These are phyloP conservation scores for Bradysia coprophila DNA, from an alignment of 1,140 invertebrate species.

Conservation along the genomic window DNA sequence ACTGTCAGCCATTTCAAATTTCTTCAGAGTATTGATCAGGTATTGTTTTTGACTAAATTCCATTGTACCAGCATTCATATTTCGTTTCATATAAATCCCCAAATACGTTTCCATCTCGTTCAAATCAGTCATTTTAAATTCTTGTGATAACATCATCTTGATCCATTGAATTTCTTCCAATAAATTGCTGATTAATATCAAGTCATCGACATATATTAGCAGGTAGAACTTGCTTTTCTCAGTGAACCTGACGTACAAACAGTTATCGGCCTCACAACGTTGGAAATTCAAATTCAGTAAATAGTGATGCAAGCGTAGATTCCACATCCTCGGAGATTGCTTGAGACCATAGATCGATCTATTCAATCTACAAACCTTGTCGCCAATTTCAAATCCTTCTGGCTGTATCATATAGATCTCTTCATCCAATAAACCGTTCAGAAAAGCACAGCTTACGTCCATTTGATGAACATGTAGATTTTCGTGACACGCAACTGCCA, in stretches of 20 bases:
- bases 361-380: background rate
- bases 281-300: constrained; percentile 12
- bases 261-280: constrained; percentile 10
- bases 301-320: constrained; percentile 10
- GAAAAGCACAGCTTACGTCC: constrained; percentile 24
- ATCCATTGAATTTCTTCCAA: background rate
- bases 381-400: background rate
- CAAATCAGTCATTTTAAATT: constrained; percentile 17
- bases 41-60: constrained; percentile 15
- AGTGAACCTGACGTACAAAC: constrained; percentile 8
- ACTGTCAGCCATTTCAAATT: no score
- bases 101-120: constrained; percentile 13
- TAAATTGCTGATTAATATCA: constrained; percentile 6
- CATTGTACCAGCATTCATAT: constrained; percentile 10
- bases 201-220: constrained; percentile 9
- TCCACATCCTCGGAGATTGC: constrained; percentile 4
- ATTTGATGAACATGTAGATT: constrained; percentile 16
- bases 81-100: constrained; percentile 16
- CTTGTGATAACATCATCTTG: background rate
- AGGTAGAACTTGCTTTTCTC: constrained; percentile 6
- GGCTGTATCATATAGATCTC: constrained; percentile 15
- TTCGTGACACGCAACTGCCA: constrained; percentile 16
- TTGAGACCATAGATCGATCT: constrained; percentile 6
- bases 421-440: constrained; percentile 23
- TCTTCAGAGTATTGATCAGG: constrained; percentile 16